These are phyloP conservation scores for Empis livida DNA, from an alignment of 2,888 invertebrate genomes.

Conservation along the genomic window DNA sequence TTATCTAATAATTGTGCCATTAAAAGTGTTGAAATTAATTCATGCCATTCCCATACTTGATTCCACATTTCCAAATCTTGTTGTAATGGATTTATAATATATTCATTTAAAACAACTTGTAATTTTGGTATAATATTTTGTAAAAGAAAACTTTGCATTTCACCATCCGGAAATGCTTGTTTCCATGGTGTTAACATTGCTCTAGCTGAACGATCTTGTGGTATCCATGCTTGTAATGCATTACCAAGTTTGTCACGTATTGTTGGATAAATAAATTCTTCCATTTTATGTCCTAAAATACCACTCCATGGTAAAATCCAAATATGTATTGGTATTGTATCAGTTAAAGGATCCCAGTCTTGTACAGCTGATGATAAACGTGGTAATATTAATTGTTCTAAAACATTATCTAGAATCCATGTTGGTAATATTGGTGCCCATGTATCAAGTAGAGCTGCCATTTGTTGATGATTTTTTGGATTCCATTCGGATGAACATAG, in stretches of 20 bases:
- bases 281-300: slow-evolving; percentile 50
- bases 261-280: slow-evolving; percentile 61
- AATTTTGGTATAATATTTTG: slow-evolving; percentile 85
- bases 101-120: slow-evolving; percentile 52
- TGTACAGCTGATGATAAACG: slow-evolving; percentile 61
- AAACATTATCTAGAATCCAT: slow-evolving; percentile 71
- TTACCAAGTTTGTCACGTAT: slow-evolving; percentile 83
- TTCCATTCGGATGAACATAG: slow-evolving; percentile 59
- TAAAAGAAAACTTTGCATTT: slow-evolving; percentile 67
- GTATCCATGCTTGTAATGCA: slow-evolving; percentile 90
- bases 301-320: slow-evolving; percentile 98
- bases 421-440: slow-evolving; percentile 72
- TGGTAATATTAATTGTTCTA: slow-evolving; percentile 73
- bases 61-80: slow-evolving; percentile 78
- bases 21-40: slow-evolving; percentile 62
- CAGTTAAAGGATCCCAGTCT: slow-evolving; percentile 90
- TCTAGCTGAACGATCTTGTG: slow-evolving; percentile 84
- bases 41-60: slow-evolving; percentile 91
- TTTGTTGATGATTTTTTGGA: slow-evolving; percentile 61
- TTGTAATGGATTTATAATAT: slow-evolving; percentile 59
- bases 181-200: slow-evolving; percentile 87
- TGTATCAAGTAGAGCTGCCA: slow-evolving; percentile 64
- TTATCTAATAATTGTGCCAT: slow-evolving; percentile 74
- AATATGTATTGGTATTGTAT: slow-evolving; percentile 87
- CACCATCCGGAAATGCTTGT: slow-evolving; percentile 55